Base-by-base conservation (phyloP, 2,888 invertebrate genomes). In the Hirudinaria manillensis region DNA sequence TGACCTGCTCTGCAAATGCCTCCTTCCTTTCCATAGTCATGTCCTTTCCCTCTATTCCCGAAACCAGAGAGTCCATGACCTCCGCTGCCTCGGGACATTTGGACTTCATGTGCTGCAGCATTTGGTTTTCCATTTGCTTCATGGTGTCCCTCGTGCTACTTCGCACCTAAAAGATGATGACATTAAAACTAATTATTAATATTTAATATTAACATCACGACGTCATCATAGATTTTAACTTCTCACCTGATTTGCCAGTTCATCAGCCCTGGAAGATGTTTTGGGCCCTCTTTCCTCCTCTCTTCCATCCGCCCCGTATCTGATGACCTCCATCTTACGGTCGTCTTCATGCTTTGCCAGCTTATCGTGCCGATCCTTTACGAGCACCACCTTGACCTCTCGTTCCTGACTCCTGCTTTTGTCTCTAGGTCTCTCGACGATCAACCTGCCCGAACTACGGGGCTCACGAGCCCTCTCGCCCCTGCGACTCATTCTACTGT, bases 41-140 rank as follows among this genome's bases (percentile, higher is more conserved):
- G 7, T 36, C 56, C 24, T 73, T 65, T 21, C 72, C 55, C n/a
- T 65, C 73, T 21, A 29, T 36, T 19, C 73, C 73, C 32, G 56
- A 56, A 13, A 73, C 13, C 38, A 73, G 34, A 3, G 73, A 38
- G 29, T 61, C 65, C 32, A 73, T 34, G 36, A 55, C 34, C 55
- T 73, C 73, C 21, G 61, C 36, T 16, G 65, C 73, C 38, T 73
- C 55, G 16, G 73, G 73, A 73, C 73, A 73, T 45, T 55, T 29
- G 24, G n/a, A 1, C n/a, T 73, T 73, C 36, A 73, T 56, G n/a
- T 73, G 55, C n/a, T 55, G 21, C 36, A 73, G 4, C 73, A 73
- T 73, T 32, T 38, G 73, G 10, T 61, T 36, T 65, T 73, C 55
- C 73, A 73, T 73, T 61, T 73, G 73, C n/a, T 36, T 51, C 32